These are phyloP conservation scores for Crotalus helleri DNA, from an alignment of 2,113 vertebrate genomes.

Conservation along the genomic window DNA sequence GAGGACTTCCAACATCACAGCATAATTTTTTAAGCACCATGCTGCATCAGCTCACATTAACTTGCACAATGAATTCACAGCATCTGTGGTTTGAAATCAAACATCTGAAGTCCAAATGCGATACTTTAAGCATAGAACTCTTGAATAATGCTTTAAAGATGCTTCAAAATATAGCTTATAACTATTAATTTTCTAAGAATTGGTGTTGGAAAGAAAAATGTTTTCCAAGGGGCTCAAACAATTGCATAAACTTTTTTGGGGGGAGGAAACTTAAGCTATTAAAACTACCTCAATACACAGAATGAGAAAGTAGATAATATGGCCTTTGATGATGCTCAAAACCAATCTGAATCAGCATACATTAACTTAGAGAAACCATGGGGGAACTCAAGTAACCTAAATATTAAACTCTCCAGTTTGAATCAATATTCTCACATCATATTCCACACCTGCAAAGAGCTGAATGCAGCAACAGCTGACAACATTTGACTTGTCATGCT, in stretches of 20 bases:
- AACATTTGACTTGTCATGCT: neutral
- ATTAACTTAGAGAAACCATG: neutral
- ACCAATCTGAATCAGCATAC: neutral
- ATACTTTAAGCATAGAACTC: neutral
- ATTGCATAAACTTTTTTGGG: neutral
- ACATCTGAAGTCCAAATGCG: neutral
- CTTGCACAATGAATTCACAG: neutral
- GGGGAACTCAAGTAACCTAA: neutral
- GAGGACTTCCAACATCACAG: neutral
- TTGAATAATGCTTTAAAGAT: neutral
- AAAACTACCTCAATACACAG: neutral
- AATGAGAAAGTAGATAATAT: neutral
- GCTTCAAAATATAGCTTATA: neutral
- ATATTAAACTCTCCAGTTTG: slow-evolving; percentile 5
- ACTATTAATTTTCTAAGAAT: neutral
- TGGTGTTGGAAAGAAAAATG: neutral
- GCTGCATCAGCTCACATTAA: neutral
- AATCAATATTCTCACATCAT: neutral
- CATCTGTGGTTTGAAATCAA: neutral
- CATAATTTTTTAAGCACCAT: neutral
- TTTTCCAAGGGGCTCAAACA: neutral
- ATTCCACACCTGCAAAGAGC: neutral
- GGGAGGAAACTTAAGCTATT: neutral
- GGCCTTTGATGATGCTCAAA: neutral
- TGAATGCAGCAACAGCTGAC: neutral